Evolutionary conservation across 1,140 invertebrate species (phyloP).

Genomic region (Drosophila neocordata): DNA sequence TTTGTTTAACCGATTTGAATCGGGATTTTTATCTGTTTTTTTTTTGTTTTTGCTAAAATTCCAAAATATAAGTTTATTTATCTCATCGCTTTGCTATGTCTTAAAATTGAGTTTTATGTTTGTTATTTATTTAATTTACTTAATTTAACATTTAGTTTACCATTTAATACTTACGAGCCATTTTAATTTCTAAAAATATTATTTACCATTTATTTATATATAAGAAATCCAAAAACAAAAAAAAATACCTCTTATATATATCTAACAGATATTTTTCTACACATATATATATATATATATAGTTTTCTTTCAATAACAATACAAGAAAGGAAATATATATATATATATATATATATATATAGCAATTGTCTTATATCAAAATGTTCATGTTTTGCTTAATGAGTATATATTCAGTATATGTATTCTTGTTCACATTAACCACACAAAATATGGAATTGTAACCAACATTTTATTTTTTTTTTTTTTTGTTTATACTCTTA

Average conservation of each 20-base stretch:
- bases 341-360: too few relatives aligned
- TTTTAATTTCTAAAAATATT: conserved; percentile 56
- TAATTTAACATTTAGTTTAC: conserved; percentile 5
- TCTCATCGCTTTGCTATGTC: background rate
- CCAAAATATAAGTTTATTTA: background rate
- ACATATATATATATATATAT: too few relatives aligned
- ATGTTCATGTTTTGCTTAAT: background rate
- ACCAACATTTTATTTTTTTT: background rate
- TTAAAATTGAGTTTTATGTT: conserved; percentile 3
- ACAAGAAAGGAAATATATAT: background rate
- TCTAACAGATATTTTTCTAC: background rate
- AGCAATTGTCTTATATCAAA: background rate
- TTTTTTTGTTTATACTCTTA: background rate
- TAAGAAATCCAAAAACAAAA: conserved; percentile 13
- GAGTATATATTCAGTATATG: conserved; percentile 3
- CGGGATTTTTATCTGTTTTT: too few relatives aligned
- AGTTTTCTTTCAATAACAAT: too few relatives aligned
- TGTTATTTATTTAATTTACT: conserved; percentile 10
- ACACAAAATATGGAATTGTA: conserved; percentile 1
- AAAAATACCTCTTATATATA: conserved; percentile 13
- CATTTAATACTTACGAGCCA: conserved; percentile 7
- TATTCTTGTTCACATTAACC: conserved; percentile 4
- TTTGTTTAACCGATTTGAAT: background rate
- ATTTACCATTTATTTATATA: conserved; percentile 1
- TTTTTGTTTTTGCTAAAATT: too few relatives aligned